A percentile compares a stretch with the other conserved stretches of the same genome.
Evolutionary conservation across 1,140 invertebrate species (phyloP).

Genomic region (Triops longicaudatus): DNA sequence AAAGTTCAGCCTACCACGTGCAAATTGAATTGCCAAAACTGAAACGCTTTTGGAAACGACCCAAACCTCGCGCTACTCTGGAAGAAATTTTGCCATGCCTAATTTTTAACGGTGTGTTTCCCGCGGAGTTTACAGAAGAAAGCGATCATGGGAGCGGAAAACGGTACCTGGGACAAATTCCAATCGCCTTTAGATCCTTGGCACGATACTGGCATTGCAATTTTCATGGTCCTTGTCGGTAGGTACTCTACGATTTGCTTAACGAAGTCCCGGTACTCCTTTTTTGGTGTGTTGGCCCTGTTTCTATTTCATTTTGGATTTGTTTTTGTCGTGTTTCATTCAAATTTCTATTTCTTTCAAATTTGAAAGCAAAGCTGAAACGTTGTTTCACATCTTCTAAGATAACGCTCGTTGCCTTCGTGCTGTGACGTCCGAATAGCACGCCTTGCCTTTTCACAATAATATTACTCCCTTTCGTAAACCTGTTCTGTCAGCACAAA

Average conservation of each 20-base stretch:
- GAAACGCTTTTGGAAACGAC: no score
- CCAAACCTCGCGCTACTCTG: no score
- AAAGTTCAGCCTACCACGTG: no score
- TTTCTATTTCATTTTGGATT: background rate
- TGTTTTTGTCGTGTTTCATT: background rate
- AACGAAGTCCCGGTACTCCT: background rate
- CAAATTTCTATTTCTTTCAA: background rate
- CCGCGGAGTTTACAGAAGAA: background rate
- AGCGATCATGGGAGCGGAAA: background rate
- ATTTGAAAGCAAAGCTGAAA: background rate
- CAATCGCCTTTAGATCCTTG: background rate
- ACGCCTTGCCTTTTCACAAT: no score
- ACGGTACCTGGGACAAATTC: slow-evolving; percentile 20
- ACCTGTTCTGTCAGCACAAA: background rate
- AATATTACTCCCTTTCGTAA: background rate
- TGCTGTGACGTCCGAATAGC: background rate
- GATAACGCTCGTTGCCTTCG: background rate
- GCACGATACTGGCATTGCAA: slow-evolving; percentile 13
- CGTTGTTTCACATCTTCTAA: background rate
- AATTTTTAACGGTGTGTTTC: no score
- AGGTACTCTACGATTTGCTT: background rate
- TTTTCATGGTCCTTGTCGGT: slow-evolving; percentile 14
- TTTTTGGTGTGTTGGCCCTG: background rate
- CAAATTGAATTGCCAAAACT: no score
- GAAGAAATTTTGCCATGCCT: no score